A percentile compares a stretch with the other conserved stretches of the same genome.
phyloP scores from a whole-genome alignment of 2,113 vertebrate genomes.

The Tupaia tana region DNA sequence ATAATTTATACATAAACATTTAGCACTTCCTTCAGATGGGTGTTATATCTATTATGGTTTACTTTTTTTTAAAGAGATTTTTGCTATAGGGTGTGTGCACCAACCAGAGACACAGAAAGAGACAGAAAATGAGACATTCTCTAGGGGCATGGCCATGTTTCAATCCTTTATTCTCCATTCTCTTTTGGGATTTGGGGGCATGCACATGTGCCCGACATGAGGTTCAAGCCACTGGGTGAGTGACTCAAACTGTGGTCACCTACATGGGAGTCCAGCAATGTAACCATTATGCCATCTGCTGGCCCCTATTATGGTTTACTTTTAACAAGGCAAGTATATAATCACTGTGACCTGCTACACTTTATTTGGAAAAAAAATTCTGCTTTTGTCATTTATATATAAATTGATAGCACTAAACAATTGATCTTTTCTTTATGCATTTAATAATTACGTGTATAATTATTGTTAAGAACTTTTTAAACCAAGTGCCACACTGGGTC shows the following conservation, averaged over 20 bases:
- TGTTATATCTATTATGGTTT: neutral
- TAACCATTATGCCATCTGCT: too few species aligned
- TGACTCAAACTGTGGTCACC: too few species aligned
- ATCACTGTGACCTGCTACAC: neutral
- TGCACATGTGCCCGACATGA: too few species aligned
- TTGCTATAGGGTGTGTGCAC: too few species aligned
- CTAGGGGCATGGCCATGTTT: too few species aligned
- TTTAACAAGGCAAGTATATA: conserved; percentile 56
- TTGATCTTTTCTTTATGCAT: neutral
- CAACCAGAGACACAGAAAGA: too few species aligned
- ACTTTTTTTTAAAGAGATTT: too few species aligned
- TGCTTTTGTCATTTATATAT: neutral
- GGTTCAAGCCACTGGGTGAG: too few species aligned
- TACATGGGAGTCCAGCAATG: too few species aligned
- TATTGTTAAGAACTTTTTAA: neutral
- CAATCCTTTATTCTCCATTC: too few species aligned
- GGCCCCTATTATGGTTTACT: neutral
- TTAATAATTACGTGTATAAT: conserved; percentile 55
- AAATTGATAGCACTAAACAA: conserved; percentile 39
- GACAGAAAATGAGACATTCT: too few species aligned
- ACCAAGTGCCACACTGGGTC: neutral
- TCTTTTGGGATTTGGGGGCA: too few species aligned
- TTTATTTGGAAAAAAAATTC: conserved; percentile 56
- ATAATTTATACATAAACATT: neutral
- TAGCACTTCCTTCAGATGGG: neutral